Conservation (phyloP, 2,888 invertebrate genomes). For the Acronicta aceris region DNA sequence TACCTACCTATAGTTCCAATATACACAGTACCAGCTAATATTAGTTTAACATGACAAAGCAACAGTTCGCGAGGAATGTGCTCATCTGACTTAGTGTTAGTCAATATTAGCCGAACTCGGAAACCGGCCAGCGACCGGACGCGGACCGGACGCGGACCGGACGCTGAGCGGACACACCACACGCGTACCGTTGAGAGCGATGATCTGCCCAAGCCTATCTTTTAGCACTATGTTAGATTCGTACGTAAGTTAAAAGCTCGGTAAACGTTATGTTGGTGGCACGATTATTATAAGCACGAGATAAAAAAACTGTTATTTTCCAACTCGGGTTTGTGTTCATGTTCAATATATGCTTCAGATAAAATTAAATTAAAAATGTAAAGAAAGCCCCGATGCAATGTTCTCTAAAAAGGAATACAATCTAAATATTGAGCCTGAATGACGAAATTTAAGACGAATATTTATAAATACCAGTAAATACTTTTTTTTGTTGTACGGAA, state of each 20-base stretch:
- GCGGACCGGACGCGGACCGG: constrained; percentile 4
- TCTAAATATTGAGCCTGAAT: too few species aligned
- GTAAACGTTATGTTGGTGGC: background rate
- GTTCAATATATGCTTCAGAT: too few species aligned
- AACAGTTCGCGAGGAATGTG: constrained; percentile 32
- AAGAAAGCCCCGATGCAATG: too few species aligned
- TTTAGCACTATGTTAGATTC: background rate
- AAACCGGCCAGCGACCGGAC: constrained; percentile 4
- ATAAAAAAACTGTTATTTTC: too few species aligned
- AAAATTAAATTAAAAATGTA: too few species aligned
- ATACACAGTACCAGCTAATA: constrained; percentile 2
- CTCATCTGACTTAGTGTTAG: constrained; percentile 14
- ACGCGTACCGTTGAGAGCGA: constrained; percentile 32
- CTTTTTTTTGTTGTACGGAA: too few species aligned
- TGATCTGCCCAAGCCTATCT: constrained; percentile 20
- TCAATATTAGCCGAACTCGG: constrained; percentile 35
- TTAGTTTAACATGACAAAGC: constrained; percentile 11
- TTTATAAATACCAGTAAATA: too few species aligned
- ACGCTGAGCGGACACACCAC: constrained; percentile 4
- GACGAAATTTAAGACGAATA: too few species aligned
- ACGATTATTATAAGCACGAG: too few species aligned
- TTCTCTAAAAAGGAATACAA: too few species aligned
- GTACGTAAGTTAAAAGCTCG: background rate
- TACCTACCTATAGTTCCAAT: background rate
- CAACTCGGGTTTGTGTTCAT: too few species aligned